phyloP scores from a whole-genome alignment of 2,113 vertebrate genomes.

The Lepus americanus region DNA sequence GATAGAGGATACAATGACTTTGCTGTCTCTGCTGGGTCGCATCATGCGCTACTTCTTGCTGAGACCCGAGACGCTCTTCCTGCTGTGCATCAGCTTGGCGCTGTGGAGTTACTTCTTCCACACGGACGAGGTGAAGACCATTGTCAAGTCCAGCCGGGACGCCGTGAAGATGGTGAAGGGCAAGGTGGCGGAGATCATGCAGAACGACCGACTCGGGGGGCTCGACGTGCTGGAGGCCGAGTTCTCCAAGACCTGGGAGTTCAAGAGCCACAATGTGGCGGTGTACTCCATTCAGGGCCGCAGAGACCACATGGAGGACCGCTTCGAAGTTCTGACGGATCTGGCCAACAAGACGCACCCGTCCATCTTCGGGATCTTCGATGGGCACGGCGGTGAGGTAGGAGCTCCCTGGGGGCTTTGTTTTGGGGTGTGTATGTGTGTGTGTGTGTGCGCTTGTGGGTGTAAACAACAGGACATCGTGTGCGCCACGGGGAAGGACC shows the following conservation, averaged over 20 bases:
- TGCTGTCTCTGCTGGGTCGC: slow-evolving; percentile 97
- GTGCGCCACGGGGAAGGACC: background rate
- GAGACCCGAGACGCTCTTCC: slow-evolving; percentile 97
- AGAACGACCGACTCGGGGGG: slow-evolving; percentile 95
- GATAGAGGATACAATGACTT: slow-evolving; percentile 99
- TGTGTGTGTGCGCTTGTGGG: background rate
- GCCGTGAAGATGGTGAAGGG: slow-evolving; percentile 99
- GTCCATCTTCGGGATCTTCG: slow-evolving; percentile 98
- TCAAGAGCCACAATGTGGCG: slow-evolving; percentile 96
- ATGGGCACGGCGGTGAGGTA: slow-evolving; percentile 99
- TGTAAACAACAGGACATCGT: background rate
- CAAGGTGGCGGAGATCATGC: slow-evolving; percentile 99
- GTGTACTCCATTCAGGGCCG: slow-evolving; percentile 99
- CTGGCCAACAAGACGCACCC: slow-evolving; percentile 96
- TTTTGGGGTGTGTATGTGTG: background rate
- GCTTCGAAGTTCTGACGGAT: slow-evolving; percentile 96
- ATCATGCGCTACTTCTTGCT: slow-evolving; percentile 99
- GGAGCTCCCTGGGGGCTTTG: slow-evolving; percentile 73
- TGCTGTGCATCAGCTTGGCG: slow-evolving; percentile 98
- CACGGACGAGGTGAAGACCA: slow-evolving; percentile 99
- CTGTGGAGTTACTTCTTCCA: slow-evolving; percentile 99
- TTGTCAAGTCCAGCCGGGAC: slow-evolving; percentile 98
- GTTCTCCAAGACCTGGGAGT: slow-evolving; percentile 98
- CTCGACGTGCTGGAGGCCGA: slow-evolving; percentile 96
- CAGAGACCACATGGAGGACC: slow-evolving; percentile 98